A percentile compares a stretch with the other conserved stretches of the same genome.
Evolutionary conservation across 2,888 invertebrate genomes (phyloP).

Genomic region (Conchocele bisecta): DNA sequence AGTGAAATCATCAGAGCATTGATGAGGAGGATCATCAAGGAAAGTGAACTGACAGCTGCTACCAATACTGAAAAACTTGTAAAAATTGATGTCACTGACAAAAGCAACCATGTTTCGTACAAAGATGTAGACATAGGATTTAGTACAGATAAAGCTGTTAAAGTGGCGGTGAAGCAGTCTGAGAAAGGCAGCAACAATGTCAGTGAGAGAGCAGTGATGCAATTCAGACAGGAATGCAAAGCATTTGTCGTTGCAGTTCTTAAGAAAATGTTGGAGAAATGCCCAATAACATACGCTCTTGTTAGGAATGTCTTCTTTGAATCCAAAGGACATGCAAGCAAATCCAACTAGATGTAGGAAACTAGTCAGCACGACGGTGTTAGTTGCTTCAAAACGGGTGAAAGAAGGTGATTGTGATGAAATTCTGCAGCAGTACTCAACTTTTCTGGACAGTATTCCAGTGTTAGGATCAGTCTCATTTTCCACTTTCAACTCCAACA

Average conservation of each 20-base stretch:
- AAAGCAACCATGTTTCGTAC: no score
- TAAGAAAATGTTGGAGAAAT: constrained; percentile 36
- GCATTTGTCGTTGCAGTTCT: constrained; percentile 24
- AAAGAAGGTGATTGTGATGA: constrained; percentile 23
- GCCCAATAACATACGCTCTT: constrained; percentile 35
- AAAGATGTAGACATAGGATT: no score
- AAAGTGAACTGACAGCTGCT: constrained; percentile 7
- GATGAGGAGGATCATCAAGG: constrained; percentile 39
- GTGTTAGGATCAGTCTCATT: constrained; percentile 20
- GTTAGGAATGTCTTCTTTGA: constrained; percentile 34
- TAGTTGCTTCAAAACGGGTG: constrained; percentile 21
- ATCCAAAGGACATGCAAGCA: constrained; percentile 33
- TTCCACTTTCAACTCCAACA: constrained; percentile 17
- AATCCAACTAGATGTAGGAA: constrained; percentile 21
- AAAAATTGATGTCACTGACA: constrained; percentile 21
- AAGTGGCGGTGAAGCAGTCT: no score
- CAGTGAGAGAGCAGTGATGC: no score
- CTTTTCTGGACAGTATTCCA: constrained; percentile 17
- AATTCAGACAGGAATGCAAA: constrained; percentile 34
- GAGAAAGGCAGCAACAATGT: no score
- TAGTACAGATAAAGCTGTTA: no score
- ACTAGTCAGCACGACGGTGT: constrained; percentile 16
- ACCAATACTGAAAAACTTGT: constrained; percentile 15
- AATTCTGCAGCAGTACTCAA: constrained; percentile 12
- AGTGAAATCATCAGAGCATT: constrained; percentile 25